Evolutionary conservation across 2,797 vertebrate species (phyloP), one percentile per base, ranked within the genome.

Genomic region (Neosilurus mollespiculum): DNA sequence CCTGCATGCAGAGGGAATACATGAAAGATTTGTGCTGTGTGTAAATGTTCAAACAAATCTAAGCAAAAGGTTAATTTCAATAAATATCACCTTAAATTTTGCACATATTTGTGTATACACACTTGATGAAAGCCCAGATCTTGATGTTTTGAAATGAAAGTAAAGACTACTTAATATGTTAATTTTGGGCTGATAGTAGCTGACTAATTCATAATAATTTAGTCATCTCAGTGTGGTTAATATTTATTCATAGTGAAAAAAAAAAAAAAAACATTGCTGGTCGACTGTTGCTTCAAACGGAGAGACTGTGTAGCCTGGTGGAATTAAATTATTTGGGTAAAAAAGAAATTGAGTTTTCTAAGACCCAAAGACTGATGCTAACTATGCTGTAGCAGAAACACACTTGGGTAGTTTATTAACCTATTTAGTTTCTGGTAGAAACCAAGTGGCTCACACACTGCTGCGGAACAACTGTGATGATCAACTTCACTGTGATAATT

Each of bases 181-280:
- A 61, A 24, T 80, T 54, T 16, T 56, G 58, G 14, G 43, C 76
- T 71, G 66, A 64, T 51, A 53, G 58, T 51, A 78, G 4, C 16
- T 61, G 18, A 69, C 16, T 53, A 54, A 14, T 79, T 79, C 20
- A 64, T 54, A n/a, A 34, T 62, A 30, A 70, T 43, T 22, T 30
- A 12, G 3, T 22, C 2, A 82, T 81, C 62, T 72, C 43, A 79
- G 65, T 82, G 89, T 85, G 77, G 78, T 77, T 81, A 58, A 34
- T 71, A n/a, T 83, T 56, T 80, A 62, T 78, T 80, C 43, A 53
- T 11, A 24, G 43, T 30, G 58, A 79, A 20, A 66, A 69, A 30
- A 30, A 30, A 79, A 20, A 66, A 69, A 30, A 30, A 30, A 30
- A 1, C 75, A 64, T 78, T 37, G 18, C 61, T 1, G n/a, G 77